Conservation (phyloP, 2,797 vertebrate species). For the Oryzias sinensis region DNA sequence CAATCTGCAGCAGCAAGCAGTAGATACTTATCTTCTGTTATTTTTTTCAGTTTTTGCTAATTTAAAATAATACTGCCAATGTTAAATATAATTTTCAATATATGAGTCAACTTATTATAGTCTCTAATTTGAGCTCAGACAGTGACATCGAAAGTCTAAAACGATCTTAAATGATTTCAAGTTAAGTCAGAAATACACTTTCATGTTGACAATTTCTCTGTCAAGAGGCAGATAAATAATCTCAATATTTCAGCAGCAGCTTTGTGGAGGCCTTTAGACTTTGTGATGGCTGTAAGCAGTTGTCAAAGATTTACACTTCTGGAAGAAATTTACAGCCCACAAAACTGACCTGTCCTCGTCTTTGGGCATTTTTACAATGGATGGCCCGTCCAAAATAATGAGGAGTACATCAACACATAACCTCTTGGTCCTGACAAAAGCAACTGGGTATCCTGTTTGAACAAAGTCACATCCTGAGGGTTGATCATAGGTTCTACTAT, state of each 20-base stretch:
- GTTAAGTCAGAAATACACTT: conserved; percentile 29
- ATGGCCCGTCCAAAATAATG: not conserved
- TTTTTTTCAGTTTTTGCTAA: no score
- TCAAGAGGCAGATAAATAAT: conserved; percentile 62
- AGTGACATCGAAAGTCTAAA: not conserved
- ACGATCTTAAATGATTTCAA: conserved; percentile 3
- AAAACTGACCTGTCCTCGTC: conserved; percentile 25
- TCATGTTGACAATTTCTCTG: conserved; percentile 45
- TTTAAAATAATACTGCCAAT: no score
- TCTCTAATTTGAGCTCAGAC: not conserved
- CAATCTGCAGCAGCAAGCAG: no score
- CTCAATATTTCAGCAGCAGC: conserved; percentile 58
- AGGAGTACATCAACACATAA: conserved; percentile 22
- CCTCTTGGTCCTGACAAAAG: not conserved
- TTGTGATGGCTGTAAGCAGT: conserved; percentile 42
- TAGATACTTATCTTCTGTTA: no score
- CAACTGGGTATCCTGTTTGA: conserved; percentile 15
- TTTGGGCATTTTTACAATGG: conserved; percentile 13
- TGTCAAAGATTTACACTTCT: conserved; percentile 56
- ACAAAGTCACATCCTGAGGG: conserved; percentile 9
- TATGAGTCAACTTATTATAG: no score
- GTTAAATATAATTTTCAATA: no score
- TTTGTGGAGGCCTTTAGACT: conserved; percentile 66
- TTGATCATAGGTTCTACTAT: no score
- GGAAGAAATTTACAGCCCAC: conserved; percentile 52